These are phyloP conservation scores for Siderastrea radians DNA, from an alignment of 92 coral and sea anemone genomes.

Conservation along the genomic window DNA sequence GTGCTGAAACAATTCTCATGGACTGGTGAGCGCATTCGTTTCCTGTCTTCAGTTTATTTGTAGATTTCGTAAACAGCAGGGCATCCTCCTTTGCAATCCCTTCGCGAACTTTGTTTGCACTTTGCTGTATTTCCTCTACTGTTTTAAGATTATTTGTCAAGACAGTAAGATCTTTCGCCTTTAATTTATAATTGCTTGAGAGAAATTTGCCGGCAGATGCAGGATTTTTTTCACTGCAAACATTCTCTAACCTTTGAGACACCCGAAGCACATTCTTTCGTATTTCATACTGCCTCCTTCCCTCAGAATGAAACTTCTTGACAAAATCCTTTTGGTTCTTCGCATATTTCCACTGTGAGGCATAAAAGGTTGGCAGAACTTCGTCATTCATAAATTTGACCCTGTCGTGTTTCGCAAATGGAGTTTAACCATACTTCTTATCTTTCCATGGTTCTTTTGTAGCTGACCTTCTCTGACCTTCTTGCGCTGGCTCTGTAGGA, in stretches of 20 bases:
- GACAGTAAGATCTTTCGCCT: not conserved
- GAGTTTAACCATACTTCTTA: not conserved
- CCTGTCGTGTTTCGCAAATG: no score
- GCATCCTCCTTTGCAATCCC: not conserved
- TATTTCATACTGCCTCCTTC: not conserved
- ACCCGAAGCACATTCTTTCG: not conserved
- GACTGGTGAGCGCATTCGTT: no score
- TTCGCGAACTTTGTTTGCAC: not conserved
- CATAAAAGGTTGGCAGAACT: not conserved
- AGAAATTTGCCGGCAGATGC: no score
- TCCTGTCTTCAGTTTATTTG: no score
- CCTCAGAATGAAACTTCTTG: not conserved
- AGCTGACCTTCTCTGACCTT: not conserved
- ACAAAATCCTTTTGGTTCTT: not conserved
- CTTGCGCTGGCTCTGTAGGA: not conserved
- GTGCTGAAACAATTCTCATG: no score
- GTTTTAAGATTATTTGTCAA: not conserved
- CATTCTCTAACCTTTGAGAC: not conserved
- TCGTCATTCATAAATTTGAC: not conserved
- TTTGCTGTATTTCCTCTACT: not conserved
- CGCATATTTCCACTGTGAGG: not conserved
- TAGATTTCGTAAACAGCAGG: no score
- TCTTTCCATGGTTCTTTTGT: slow-evolving; percentile 2
- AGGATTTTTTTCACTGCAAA: no score
- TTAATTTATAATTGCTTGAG: not conserved